Base-by-base conservation (phyloP, 2,797 vertebrate species). In the Rhinogobio ventralis region DNA sequence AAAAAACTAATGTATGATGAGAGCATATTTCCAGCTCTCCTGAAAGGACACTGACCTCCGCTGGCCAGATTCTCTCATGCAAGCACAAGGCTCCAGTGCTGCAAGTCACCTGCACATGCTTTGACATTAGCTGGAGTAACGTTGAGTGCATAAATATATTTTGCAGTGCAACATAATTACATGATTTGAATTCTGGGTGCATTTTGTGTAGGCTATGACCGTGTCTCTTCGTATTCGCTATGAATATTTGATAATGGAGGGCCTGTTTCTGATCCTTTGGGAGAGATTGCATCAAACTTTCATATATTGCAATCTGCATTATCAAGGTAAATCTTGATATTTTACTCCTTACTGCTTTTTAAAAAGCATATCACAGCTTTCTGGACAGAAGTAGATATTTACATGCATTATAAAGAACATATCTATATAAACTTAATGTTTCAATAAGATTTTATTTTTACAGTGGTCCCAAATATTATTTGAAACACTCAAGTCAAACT, bases 11-110 rank as follows among this genome's bases (percentile, higher is more conserved):
- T 53, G 36, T 46, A 46, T 60, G 62, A 45, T 75, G 53, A 75
- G n/a, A 62, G 19, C 67, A 23, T 11, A 51, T 84, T 83, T 75
- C 46, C 76, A 55, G 46, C 67, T 68, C 78, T 83, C 11, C 75
- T 79, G 57, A 72, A 71, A 79, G 67, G 83, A 85, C 76, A 85
- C 76, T 85, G 83, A 85, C 83, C 83, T 85, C 83, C 83, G 55
- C 83, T 85, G 83, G 83, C 55, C 83, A 73, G 53, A 79, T 62
- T 25, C 45, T 57, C 73, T 76, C 64, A 82, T 86, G 78, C 66
- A 74, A 80, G 68, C 71, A 49, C 0, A 0, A 25, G n/a, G 5
- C 60, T 62, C 25, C 7, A 7, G n/a, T 46, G n/a, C 17, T 5
- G 20, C 42, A 28, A 2, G 25, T 14, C 17, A 7, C 10, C 20